Evolutionary conservation across 2,888 invertebrate genomes (phyloP), one percentile per base, ranked within the genome.

Genomic region (Limnephilus rhombicus): DNA sequence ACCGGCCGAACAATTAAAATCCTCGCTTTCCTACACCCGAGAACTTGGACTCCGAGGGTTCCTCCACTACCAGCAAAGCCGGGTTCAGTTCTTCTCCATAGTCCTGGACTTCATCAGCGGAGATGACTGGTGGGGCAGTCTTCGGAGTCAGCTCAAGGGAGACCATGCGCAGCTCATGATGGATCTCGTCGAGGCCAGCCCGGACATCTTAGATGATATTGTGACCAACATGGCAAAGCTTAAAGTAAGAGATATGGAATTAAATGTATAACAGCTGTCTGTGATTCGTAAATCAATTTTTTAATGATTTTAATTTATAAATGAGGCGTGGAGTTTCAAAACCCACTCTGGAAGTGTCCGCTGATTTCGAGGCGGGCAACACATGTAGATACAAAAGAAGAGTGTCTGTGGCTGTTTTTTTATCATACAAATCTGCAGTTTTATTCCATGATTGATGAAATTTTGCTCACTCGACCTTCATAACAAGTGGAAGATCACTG

Each of bases 191-290:
- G 96, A 96, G 93, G 94, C 94, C 15, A 95, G 95, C 82, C 95
- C 96, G 24, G 95, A 95, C 5, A 94, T 96, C 0, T 94, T 94
- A 24, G 95, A 95, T 92, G 95, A 96, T 93, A 82, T 96, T 18
- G 92, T 96, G 12, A 95, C 94, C 3, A 95, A 96, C 93, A 94
- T 96, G 24, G 96, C 96, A 94, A 94, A 95, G 91, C 95, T 96
- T 93, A 95, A 96, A 94, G 96, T 96, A 94, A 95, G 95, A 82
- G 95, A 85, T 82, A 4, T 31, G 82, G 18, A 31, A 82, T 92
- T 15, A 53, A 68, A 7, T 92, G 13, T 80, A 49, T 11, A 49
- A 37, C 15, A 24, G 18, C 7, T 18, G 18, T 53, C 18, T 53
- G 53, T 2, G 53, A 68, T n/a, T 68, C 2, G 68, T 7, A 1